Evolutionary conservation across 2,113 vertebrate genomes (phyloP).

Genomic region (Canis aureus): DNA sequence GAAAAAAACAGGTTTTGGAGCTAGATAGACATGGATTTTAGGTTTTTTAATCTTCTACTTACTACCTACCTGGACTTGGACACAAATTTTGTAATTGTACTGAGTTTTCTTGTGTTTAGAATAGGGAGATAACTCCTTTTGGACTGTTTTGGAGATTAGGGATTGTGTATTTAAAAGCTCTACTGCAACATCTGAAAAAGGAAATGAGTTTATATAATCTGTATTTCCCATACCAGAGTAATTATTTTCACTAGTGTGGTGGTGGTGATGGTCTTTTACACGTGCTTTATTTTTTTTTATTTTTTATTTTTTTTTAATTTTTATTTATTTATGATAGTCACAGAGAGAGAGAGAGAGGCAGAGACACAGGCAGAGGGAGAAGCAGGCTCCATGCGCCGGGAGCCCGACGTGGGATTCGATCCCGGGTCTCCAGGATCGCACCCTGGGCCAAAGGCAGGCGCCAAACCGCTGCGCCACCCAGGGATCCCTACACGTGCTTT

Average conservation of each 20-base stretch:
- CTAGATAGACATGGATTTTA: neutral
- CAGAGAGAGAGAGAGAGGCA: too few species aligned
- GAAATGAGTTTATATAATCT: constrained; percentile 26
- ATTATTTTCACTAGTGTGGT: constrained; percentile 4
- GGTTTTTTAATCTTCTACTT: neutral
- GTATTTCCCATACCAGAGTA: neutral
- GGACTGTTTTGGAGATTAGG: neutral
- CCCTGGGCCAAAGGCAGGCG: too few species aligned
- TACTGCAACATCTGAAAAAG: neutral
- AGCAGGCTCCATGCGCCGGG: too few species aligned
- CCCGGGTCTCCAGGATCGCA: too few species aligned
- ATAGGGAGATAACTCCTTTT: constrained; percentile 18
- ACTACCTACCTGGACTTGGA: neutral
- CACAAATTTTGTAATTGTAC: neutral
- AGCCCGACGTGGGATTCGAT: too few species aligned
- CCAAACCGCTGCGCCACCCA: too few species aligned
- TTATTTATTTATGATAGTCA: too few species aligned
- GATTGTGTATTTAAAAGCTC: neutral
- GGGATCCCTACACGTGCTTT: too few species aligned
- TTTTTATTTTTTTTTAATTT: too few species aligned
- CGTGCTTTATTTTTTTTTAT: too few species aligned
- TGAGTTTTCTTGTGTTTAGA: neutral
- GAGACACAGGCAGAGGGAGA: too few species aligned
- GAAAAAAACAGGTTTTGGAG: constrained; percentile 16
- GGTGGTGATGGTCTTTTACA: neutral